Conservation (phyloP, 2,113 vertebrate genomes). For the Ceyx cyanopectus region DNA sequence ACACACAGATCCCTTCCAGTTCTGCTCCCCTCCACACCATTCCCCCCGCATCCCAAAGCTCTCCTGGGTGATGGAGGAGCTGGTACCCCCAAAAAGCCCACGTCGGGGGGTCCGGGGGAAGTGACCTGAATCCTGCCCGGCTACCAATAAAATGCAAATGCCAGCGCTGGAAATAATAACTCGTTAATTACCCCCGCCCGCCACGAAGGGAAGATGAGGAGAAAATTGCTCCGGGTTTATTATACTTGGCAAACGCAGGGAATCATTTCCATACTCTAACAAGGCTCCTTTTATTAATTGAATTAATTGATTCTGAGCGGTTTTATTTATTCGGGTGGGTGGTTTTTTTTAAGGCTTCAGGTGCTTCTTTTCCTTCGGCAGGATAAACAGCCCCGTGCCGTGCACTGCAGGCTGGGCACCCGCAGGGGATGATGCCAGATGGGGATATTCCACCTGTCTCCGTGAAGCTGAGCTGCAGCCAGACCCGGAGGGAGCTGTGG, state of each 20-base stretch:
- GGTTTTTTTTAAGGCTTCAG: not conserved
- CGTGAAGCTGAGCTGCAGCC: not conserved
- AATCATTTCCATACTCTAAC: not conserved
- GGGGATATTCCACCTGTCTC: not conserved
- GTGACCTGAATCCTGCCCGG: not conserved
- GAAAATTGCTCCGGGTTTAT: not conserved
- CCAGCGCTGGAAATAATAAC: not conserved
- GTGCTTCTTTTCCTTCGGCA: not conserved
- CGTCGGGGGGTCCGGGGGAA: accelerated
- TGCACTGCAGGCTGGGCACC: accelerated
- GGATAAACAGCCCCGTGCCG: not conserved
- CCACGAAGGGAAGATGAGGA: not conserved
- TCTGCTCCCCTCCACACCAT: not conserved
- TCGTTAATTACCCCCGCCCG: not conserved
- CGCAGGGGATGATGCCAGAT: not conserved
- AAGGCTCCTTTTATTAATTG: not conserved
- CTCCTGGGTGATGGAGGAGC: not conserved
- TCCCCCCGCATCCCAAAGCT: accelerated
- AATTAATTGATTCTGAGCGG: not conserved
- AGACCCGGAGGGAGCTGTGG: not conserved
- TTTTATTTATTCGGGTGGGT: not conserved
- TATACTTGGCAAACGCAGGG: not conserved
- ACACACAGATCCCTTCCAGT: not conserved
- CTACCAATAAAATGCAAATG: not conserved
- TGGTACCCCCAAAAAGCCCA: not conserved